phyloP scores from a whole-genome alignment of 2,113 vertebrate genomes.

The Vidua macroura region DNA sequence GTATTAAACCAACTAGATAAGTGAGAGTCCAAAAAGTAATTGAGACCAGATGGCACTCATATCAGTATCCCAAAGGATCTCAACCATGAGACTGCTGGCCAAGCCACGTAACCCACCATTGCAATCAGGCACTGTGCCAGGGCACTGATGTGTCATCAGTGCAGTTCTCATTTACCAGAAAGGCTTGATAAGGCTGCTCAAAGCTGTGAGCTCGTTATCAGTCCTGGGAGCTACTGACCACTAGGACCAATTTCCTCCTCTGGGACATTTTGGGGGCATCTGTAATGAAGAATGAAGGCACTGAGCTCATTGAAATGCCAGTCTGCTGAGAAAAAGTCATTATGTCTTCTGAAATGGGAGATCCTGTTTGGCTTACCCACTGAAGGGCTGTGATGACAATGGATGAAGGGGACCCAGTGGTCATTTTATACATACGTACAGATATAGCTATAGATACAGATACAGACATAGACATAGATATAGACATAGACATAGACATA shows the following conservation, averaged over 20 bases:
- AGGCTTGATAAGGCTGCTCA: not conserved
- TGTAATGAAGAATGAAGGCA: not conserved
- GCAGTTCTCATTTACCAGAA: not conserved
- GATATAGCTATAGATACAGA: too few relatives aligned
- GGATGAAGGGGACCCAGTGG: not conserved
- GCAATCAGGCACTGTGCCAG: not conserved
- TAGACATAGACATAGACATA: too few relatives aligned
- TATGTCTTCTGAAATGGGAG: not conserved
- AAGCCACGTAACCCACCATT: not conserved
- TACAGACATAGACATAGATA: too few relatives aligned
- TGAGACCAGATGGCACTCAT: not conserved
- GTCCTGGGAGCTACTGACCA: not conserved
- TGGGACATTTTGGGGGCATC: not conserved
- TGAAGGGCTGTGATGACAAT: not conserved
- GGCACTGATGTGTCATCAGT: not conserved
- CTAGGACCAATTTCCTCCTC: not conserved
- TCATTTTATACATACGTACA: not conserved
- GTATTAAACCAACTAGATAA: not conserved
- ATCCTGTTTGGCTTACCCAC: not conserved
- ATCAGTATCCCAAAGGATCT: not conserved
- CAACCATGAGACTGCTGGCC: not conserved
- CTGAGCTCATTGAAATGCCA: not conserved
- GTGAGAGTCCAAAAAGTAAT: not conserved
- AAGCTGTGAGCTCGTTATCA: accelerated
- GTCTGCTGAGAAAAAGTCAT: not conserved